A percentile compares a stretch with the other conserved stretches of the same genome.
Evolutionary conservation across 1,140 invertebrate species (phyloP).

Genomic region (Lepidurus couesii): DNA sequence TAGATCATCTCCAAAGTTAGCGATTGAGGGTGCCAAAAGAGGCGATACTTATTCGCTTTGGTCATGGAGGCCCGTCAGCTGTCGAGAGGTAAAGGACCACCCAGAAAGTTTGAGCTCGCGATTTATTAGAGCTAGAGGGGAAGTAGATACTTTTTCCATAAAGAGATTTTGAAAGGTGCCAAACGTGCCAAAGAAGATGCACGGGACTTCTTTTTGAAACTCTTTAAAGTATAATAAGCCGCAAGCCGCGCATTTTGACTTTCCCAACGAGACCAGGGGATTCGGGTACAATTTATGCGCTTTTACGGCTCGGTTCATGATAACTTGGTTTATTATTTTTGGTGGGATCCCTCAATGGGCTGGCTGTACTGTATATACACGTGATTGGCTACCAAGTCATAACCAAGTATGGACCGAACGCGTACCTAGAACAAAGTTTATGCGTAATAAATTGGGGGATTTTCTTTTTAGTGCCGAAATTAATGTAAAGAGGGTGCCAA

Average conservation of each 20-base stretch:
- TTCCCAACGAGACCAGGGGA: not conserved
- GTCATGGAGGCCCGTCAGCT: slow-evolving; percentile 17
- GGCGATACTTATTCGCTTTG: slow-evolving; percentile 17
- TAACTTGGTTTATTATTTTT: not conserved
- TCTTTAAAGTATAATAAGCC: not conserved
- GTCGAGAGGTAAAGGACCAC: not conserved
- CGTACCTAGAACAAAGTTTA: not conserved
- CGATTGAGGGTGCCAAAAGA: slow-evolving; percentile 18
- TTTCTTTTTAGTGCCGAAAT: not conserved
- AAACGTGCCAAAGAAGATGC: slow-evolving; percentile 14
- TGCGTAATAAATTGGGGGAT: not conserved
- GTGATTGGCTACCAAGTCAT: not conserved
- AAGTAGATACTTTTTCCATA: not conserved
- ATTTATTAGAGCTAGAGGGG: not conserved
- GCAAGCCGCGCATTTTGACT: not conserved
- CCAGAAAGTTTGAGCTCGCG: not conserved
- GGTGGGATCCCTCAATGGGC: not conserved
- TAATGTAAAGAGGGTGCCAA: slow-evolving; percentile 4
- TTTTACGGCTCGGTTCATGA: not conserved
- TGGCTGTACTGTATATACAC: not conserved
- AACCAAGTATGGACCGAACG: not conserved
- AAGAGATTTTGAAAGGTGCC: slow-evolving; percentile 14
- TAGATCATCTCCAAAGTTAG: not conserved
- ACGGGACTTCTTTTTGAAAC: not conserved
- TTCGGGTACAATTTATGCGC: not conserved